Evolutionary conservation across 2,113 vertebrate species (phyloP).

Genomic region (Rhineura floridana): DNA sequence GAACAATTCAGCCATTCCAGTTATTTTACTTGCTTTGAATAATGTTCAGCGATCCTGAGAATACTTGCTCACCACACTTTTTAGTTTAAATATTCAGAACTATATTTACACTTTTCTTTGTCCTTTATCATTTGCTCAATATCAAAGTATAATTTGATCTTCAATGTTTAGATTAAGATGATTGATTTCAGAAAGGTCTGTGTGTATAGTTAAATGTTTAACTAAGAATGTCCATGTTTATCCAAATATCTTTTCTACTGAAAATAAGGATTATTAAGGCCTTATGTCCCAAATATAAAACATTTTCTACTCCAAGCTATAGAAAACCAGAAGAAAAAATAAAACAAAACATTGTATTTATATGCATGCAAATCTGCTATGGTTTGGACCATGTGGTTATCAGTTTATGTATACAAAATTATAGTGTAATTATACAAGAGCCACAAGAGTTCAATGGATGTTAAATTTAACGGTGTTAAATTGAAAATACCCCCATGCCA

Average conservation of each 20-base stretch:
- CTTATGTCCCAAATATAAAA: not conserved
- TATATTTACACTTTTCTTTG: not conserved
- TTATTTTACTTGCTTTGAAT: not conserved
- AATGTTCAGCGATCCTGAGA: not conserved
- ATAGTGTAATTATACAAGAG: no score
- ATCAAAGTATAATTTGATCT: not conserved
- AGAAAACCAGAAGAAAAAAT: not conserved
- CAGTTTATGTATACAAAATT: conserved; percentile 15
- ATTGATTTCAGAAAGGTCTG: not conserved
- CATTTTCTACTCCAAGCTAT: not conserved
- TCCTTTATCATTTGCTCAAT: not conserved
- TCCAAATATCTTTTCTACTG: not conserved
- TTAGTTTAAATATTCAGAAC: not conserved
- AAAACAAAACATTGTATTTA: not conserved
- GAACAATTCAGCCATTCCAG: not conserved
- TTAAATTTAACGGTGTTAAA: no score
- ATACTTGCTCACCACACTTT: not conserved
- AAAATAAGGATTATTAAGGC: not conserved
- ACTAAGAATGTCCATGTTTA: conserved; percentile 7
- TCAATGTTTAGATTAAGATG: not conserved
- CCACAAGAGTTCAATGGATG: no score
- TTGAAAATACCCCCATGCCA: no score
- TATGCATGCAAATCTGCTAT: not conserved
- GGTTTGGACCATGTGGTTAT: not conserved
- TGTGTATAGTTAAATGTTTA: conserved; percentile 8